Evolutionary conservation across 2,888 invertebrate genomes (phyloP), one percentile per base, ranked within the genome.

Genomic region (Tubiluchus corallicola): DNA sequence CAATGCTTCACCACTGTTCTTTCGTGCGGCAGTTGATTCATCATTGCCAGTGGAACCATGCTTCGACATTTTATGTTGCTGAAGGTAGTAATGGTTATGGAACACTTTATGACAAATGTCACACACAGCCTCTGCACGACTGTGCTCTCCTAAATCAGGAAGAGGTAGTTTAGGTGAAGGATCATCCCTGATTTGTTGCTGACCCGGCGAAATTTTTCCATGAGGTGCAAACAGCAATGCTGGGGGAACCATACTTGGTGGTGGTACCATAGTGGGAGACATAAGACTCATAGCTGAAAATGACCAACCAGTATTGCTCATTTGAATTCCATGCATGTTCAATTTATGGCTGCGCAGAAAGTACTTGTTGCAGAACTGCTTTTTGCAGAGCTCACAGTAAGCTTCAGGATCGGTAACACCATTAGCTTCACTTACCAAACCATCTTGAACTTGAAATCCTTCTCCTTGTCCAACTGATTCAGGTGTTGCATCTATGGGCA

Each of bases 41-140:
- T 46, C 37, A n/a, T 21, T 43, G 16, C 42, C 41, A 19, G 47
- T 45, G 15, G 18, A 16, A 29, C 45, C 17, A 43, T 64, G 64
- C 48, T 62, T 64, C 52, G 61, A 63, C 21, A 60, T 57, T 49
- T 56, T 59, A 54, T 62, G 64, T 40, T 62, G 54, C 46, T 58
- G 59, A 44, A 63, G 52, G 53, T 62, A 60, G 51, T 62, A 58
- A 44, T 56, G 54, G 51, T 62, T 61, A 50, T 61, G 58, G 51
- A 63, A 59, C 48, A 63, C 61, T 49, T 64, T 60, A 65, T 82
- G 81, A 63, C 88, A 88, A 47, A 87, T 75, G 63, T 87, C 84
- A 64, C 88, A 88, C 63, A 83, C 87, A n/a, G 84, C 83, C 57
- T 87, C 84, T n/a, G 37, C 38, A 17, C 40, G 20, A 15, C 18